These are phyloP conservation scores for Polymixis lichenea DNA, from an alignment of 2,888 invertebrate species.

Conservation along the genomic window DNA sequence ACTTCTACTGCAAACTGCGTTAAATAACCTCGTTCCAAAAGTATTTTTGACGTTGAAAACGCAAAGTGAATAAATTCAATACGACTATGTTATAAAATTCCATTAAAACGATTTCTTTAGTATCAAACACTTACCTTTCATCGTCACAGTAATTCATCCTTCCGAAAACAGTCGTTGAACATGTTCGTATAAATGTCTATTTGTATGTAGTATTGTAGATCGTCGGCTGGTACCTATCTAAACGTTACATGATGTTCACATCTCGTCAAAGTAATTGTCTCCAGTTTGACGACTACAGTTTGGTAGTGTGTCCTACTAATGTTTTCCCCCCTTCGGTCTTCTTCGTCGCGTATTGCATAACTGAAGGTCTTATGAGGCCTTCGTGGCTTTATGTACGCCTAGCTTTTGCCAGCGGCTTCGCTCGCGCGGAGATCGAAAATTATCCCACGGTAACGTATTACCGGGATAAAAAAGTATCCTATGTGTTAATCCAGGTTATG, in stretches of 20 bases:
- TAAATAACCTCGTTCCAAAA: too few relatives aligned
- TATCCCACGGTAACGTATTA: too few relatives aligned
- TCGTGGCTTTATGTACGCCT: too few relatives aligned
- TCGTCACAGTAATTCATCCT: neutral
- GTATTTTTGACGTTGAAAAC: neutral
- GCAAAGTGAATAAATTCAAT: too few relatives aligned
- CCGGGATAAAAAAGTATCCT: too few relatives aligned
- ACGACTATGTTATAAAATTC: neutral
- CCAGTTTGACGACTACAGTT: neutral
- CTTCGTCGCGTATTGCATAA: too few relatives aligned
- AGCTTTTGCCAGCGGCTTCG: too few relatives aligned
- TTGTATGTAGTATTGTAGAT: constrained; percentile 2
- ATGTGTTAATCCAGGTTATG: too few relatives aligned
- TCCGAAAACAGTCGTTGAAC: constrained; percentile 8
- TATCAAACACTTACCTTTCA: neutral
- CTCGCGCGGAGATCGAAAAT: too few relatives aligned
- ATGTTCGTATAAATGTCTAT: constrained; percentile 7
- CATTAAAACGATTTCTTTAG: neutral
- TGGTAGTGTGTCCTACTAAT: neutral
- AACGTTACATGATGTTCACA: constrained; percentile 4
- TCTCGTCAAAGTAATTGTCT: neutral
- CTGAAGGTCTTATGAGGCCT: too few relatives aligned
- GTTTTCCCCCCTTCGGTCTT: neutral
- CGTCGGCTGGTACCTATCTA: neutral
- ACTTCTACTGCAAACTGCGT: too few relatives aligned